Base-by-base conservation (phyloP, 1,140 invertebrate genomes). In the Cotesia glomerata region DNA sequence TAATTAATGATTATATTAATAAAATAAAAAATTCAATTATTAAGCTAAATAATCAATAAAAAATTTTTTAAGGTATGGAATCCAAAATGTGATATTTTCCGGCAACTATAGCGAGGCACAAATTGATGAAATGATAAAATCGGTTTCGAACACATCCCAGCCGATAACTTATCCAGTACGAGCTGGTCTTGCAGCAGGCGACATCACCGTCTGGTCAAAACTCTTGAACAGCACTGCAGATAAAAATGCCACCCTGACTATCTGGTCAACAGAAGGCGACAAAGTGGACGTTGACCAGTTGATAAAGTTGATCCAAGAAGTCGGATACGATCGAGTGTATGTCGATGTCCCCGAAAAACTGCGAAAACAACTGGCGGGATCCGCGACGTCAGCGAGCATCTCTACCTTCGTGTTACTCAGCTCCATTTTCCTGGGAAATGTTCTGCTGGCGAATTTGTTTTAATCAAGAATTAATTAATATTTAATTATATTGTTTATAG, bases 81-180 rank as follows among this genome's bases (percentile, higher is more conserved):
- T 8, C 0, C 52, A 72, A 16, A 5, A 35, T 26, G 77, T 89
- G 64, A 82, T 84, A 7, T 89, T 87, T 0, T 86, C 88, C 34
- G 89, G 89, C 2, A 86, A 87, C 14, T 97, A 97, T 82, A 92
- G 89, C 0, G 79, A 89, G 34, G 85, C 90, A 0, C 91, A 95
- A 51, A 90, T 95, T 0, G 85, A 92, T 0, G 87, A 88, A 34
- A 97, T 97, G 95, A 77, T 92, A n/a, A 79, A 91, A 8, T 77
- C 87, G 11, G 83, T 95, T 1, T 86, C 87, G 34, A 82, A 87
- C 0, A 83, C 92, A 0, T 88, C 87, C 13, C 91, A 92, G 78
- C 87, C 89, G 54, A 89, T 97, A 64, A 96, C 95, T 3, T 97
- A 96, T 80, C 92, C 95, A 0, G 91, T 97, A 16, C 88, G 95